Evolutionary conservation across 2,888 invertebrate genomes (phyloP).

Genomic region (Deladenus siricidicola): DNA sequence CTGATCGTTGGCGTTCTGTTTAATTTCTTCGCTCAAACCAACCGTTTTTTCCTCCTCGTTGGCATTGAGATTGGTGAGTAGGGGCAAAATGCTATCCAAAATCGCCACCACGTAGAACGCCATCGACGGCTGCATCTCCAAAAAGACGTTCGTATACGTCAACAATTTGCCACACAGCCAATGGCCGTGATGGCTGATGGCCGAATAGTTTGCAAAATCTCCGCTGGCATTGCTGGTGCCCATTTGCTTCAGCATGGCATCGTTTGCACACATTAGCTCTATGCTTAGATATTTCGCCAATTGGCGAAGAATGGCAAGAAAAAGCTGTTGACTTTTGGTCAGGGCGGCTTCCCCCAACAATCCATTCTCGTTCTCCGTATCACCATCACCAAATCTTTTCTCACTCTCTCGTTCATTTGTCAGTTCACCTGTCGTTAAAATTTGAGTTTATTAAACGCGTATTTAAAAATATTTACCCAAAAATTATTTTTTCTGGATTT

Average conservation of each 20-base stretch:
- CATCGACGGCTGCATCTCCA: constrained; percentile 39
- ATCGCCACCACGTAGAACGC: constrained; percentile 43
- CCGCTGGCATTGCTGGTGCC: background rate
- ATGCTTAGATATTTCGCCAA: constrained; percentile 36
- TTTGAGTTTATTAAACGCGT: too few species aligned
- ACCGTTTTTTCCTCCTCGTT: constrained; percentile 1
- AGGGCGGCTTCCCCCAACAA: background rate
- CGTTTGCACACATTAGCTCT: constrained; percentile 10
- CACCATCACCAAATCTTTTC: too few species aligned
- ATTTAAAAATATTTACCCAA: too few species aligned
- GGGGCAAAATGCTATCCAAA: constrained; percentile 45
- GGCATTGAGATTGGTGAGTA: background rate
- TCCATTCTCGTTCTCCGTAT: too few species aligned
- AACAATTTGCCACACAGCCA: constrained; percentile 30
- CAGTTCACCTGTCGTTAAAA: too few species aligned
- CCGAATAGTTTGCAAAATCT: background rate
- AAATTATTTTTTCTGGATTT: too few species aligned
- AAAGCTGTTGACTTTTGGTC: constrained; percentile 16
- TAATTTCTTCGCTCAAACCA: background rate
- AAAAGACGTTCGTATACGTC: constrained; percentile 40
- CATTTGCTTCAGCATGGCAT: too few species aligned
- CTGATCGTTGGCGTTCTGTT: background rate
- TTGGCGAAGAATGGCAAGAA: constrained; percentile 34
- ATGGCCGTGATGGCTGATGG: constrained; percentile 1
- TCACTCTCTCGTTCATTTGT: too few species aligned